A percentile compares a stretch with the other conserved stretches of the same genome.
These are phyloP conservation scores for Platycnemis pennipes DNA, from an alignment of 2,888 invertebrate genomes.

Conservation along the genomic window DNA sequence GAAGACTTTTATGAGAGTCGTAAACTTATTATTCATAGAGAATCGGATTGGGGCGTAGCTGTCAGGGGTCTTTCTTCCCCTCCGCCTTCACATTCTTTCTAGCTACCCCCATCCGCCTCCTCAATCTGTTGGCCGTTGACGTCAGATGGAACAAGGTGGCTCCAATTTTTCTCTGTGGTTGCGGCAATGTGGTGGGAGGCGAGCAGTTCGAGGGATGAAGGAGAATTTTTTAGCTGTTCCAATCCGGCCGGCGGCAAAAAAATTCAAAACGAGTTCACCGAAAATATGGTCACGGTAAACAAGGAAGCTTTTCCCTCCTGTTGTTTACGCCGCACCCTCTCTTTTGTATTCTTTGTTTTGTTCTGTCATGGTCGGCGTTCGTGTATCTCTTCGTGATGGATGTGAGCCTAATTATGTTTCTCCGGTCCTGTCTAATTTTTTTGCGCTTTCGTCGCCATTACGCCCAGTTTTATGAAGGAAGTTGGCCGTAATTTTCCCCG, in stretches of 20 bases:
- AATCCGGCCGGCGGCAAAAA: not conserved
- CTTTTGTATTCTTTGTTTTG: not conserved
- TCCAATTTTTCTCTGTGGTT: not conserved
- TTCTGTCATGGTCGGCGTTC: not conserved
- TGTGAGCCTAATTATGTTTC: constrained; percentile 13
- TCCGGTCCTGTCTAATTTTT: not conserved
- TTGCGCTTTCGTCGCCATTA: not conserved
- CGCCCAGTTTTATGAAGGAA: not conserved
- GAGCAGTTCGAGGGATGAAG: not conserved
- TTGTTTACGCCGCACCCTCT: not conserved
- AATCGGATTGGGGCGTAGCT: not conserved
- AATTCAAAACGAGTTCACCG: not conserved
- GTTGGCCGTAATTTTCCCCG: not conserved
- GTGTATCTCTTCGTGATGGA: not conserved
- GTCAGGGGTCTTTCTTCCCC: not conserved
- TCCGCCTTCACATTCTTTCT: not conserved
- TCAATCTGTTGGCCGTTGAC: not conserved
- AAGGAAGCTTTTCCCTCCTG: constrained; percentile 11
- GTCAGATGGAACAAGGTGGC: not conserved
- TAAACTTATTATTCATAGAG: too few species aligned
- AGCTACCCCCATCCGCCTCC: too few species aligned
- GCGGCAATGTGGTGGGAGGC: constrained; percentile 9
- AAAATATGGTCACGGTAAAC: constrained; percentile 19
- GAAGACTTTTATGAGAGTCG: too few species aligned
- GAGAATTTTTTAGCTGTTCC: not conserved